Percentiles rank a stretch among this genome's conserved stretches.
Conservation (phyloP, 2,113 vertebrate species). For the Sula dactylatra region DNA sequence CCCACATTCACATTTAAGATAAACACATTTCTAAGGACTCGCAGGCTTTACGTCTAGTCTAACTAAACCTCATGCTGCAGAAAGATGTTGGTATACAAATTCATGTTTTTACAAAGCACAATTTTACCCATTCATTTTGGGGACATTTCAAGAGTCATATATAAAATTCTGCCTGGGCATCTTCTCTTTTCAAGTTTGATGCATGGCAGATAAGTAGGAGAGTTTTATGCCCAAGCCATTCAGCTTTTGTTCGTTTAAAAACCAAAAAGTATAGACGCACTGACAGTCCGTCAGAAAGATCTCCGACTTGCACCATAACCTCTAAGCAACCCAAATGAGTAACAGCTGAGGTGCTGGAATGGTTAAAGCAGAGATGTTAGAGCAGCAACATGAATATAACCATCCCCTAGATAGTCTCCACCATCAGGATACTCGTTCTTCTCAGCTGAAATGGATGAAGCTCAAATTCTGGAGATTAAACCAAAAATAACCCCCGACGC, state of each 20-base stretch:
- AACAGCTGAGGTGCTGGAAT: background rate
- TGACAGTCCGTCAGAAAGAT: background rate
- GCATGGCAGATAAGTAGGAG: background rate
- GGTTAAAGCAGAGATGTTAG: background rate
- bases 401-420: background rate
- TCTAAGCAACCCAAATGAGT: background rate
- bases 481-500: background rate
- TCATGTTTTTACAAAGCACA: background rate
- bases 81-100: background rate
- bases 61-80: background rate
- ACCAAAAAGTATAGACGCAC: background rate
- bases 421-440: background rate
- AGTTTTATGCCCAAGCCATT: background rate
- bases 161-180: background rate
- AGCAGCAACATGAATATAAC: background rate
- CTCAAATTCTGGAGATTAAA: background rate
- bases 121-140: background rate
- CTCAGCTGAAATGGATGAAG: background rate
- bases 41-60: background rate
- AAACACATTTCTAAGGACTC: background rate
- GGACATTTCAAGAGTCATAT: background rate
- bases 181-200: background rate
- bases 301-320: background rate
- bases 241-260: background rate
- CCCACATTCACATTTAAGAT: background rate